Conservation (phyloP, 2,113 vertebrate genomes). For the Megaceryle maxima region DNA sequence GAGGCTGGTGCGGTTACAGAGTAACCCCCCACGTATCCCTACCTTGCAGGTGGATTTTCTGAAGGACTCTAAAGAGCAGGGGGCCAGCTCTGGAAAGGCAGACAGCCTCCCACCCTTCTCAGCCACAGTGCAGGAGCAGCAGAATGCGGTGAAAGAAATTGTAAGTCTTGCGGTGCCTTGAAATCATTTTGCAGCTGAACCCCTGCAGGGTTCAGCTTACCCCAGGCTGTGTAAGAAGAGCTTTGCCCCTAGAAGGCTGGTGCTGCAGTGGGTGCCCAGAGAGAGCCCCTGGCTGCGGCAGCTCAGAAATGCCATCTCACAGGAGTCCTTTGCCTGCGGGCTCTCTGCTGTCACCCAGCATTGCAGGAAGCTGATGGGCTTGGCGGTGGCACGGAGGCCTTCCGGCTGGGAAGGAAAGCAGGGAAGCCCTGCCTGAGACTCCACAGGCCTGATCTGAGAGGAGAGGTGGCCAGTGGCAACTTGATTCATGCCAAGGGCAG, state of each 20-base stretch:
- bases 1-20: accelerated
- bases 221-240: background rate
- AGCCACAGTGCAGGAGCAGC: constrained; percentile 77
- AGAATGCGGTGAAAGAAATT: constrained; percentile 80
- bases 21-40: background rate
- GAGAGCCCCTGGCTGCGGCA: background rate
- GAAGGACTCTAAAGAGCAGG: constrained; percentile 67
- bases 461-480: background rate
- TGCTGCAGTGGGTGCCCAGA: background rate
- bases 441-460: background rate
- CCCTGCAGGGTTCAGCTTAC: background rate
- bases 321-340: background rate
- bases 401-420: background rate
- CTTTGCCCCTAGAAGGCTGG: background rate
- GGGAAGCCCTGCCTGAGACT: background rate
- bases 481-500: background rate
- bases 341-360: background rate
- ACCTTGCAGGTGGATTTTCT: constrained; percentile 69
- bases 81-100: constrained; percentile 50
- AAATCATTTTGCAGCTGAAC: background rate
- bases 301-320: background rate
- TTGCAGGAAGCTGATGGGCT: background rate
- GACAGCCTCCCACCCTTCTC: constrained; percentile 58
- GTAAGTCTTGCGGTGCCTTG: constrained; percentile 65
- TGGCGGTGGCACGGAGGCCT: accelerated